phyloP scores from a whole-genome alignment of 53 echinoderm and acorn worm genomes.

The Holothuria scabra region DNA sequence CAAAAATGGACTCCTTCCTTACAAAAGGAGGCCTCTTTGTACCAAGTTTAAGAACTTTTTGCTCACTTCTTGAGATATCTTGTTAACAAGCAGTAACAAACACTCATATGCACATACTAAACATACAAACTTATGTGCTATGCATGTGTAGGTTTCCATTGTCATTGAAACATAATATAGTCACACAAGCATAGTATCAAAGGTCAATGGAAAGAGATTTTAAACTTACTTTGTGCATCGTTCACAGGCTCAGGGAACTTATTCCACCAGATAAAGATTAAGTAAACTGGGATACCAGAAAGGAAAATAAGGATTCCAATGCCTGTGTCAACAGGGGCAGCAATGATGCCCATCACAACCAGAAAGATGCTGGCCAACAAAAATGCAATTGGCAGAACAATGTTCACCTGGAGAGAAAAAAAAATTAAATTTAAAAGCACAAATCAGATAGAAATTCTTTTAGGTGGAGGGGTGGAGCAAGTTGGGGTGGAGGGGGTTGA shows the following conservation, averaged over 20 bases:
- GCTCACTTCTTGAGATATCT: too few relatives aligned
- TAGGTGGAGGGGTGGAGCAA: too few relatives aligned
- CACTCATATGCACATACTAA: too few relatives aligned
- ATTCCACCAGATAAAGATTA: constrained; percentile 78
- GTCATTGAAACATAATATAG: background rate
- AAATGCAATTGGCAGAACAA: constrained; percentile 75
- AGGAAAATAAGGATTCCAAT: constrained; percentile 79
- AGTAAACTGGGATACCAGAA: constrained; percentile 77
- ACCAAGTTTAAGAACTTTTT: too few relatives aligned
- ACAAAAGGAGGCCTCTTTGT: too few relatives aligned
- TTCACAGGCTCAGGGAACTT: constrained; percentile 68
- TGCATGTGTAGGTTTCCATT: too few relatives aligned
- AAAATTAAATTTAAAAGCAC: background rate
- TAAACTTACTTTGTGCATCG: constrained; percentile 60
- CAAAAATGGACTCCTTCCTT: too few relatives aligned
- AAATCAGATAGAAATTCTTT: too few relatives aligned
- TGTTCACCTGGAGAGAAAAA: constrained; percentile 60
- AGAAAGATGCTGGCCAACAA: constrained; percentile 80
- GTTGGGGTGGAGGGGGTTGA: too few relatives aligned
- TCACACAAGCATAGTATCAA: background rate
- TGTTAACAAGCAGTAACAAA: too few relatives aligned
- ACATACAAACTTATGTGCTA: too few relatives aligned
- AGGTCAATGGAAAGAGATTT: background rate
- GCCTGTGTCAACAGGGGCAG: constrained; percentile 70
- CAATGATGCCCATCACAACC: constrained; percentile 75